Conservation (phyloP, 2,113 vertebrate genomes). For the Chloebia gouldiae region DNA sequence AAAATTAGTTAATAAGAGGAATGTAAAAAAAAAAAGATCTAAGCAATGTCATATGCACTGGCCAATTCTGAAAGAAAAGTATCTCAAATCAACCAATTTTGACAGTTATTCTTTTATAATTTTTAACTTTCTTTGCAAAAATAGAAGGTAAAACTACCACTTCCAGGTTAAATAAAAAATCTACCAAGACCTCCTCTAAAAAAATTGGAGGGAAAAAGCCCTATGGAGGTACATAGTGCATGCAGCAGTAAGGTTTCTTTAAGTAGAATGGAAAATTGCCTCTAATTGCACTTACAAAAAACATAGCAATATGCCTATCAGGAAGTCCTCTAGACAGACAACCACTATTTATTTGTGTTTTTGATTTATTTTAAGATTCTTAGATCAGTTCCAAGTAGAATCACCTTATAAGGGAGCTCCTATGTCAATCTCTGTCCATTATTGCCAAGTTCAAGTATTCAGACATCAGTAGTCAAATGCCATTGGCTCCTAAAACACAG, state of each 20-base stretch:
- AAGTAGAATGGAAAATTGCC: background rate
- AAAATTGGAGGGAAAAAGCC: background rate
- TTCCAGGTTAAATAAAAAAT: background rate
- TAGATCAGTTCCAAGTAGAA: background rate
- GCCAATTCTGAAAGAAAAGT: background rate
- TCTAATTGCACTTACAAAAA: background rate
- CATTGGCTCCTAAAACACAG: background rate
- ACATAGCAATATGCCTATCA: background rate
- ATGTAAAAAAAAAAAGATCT: background rate
- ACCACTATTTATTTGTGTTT: conserved; percentile 3
- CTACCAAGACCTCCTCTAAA: background rate
- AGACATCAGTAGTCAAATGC: background rate
- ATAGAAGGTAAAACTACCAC: background rate
- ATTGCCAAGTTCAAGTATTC: background rate
- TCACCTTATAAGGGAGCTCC: background rate
- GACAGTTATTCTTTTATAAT: background rate
- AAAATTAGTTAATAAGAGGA: background rate
- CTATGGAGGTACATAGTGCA: background rate
- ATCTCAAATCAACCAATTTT: background rate
- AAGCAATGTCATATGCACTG: background rate
- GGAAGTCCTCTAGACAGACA: conserved; percentile 24
- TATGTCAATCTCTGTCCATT: background rate
- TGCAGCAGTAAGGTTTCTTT: background rate
- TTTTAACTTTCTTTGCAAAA: background rate
- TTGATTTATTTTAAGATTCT: conserved; percentile 20